Conservation (phyloP, 2,113 vertebrate genomes). For the Bos javanicus region DNA sequence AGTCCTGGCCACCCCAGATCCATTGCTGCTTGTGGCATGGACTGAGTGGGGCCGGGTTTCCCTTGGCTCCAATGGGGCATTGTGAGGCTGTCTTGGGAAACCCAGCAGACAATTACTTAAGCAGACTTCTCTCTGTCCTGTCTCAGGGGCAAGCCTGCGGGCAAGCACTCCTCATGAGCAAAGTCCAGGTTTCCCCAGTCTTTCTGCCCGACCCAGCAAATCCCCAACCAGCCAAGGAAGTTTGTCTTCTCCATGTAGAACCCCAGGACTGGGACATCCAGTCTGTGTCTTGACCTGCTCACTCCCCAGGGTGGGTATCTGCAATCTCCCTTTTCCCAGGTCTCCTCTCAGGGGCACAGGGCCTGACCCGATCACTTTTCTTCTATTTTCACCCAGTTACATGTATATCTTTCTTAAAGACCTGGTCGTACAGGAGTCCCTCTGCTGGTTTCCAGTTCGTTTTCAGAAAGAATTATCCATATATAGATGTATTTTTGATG, state of each 20-base stretch:
- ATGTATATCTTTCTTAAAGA: background rate
- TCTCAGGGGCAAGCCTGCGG: background rate
- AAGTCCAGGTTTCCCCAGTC: background rate
- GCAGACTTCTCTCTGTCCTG: background rate
- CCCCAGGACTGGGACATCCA: background rate
- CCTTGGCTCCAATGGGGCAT: background rate
- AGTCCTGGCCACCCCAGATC: background rate
- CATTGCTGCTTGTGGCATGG: background rate
- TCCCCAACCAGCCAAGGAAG: background rate
- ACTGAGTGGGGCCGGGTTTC: background rate
- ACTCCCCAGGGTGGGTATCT: background rate
- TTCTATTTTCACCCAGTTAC: background rate
- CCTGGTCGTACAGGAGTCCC: background rate
- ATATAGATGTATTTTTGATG: background rate
- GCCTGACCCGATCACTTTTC: background rate
- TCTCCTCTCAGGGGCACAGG: background rate
- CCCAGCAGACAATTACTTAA: background rate
- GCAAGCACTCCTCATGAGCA: background rate
- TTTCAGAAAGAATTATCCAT: background rate
- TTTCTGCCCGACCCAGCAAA: background rate
- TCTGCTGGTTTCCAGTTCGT: background rate
- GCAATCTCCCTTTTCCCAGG: background rate
- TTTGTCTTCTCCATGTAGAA: background rate
- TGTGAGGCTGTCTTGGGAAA: background rate
- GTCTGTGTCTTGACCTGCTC: background rate